Base-by-base conservation (phyloP, 2,113 vertebrate genomes). In the Hypanus sabinus region DNA sequence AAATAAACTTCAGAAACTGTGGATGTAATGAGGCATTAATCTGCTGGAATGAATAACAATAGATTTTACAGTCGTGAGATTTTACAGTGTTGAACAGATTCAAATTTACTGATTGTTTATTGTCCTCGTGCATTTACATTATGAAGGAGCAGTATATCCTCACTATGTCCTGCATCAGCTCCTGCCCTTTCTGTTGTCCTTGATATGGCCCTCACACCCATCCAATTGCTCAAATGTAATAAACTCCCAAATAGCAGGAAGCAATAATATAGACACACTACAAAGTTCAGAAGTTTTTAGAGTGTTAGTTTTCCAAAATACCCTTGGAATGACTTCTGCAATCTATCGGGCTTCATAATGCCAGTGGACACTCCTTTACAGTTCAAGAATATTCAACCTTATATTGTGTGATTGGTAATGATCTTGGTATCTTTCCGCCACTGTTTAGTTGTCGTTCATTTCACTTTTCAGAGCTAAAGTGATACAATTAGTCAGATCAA, bases 181-280 rank as follows among this genome's bases (percentile, higher is more conserved):
- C 38, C 38, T 93, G 70, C 22, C 46, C 38, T 93, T 24, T 27
- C 9, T 92, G 91, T 73, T 73, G 70, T 93, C 36, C 91, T 75
- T 55, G 8, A 30, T 70, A 75, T 93, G 36, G 24, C 73, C 24
- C 12, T 36, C 65, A 24, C 38, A 11, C 30, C 38, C 4, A 73
- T 73, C 70, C 16, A 38, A 36, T 55, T 73, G 22, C 70, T 73
- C 30, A 73, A 88, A 71, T 92, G 36, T 73, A 93, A 75, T 46
- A 93, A 93, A 75, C 24, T 38, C 16, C 30, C 65, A 38, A 38
- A 33, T 71, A 73, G 70, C 91, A 93, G 91, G 70, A 93, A 93
- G 38, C 70, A 55, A 93, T 30, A 46, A 75, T 75, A 24, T 24
- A 93, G 70, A 10, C 18, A 93, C 91, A 55, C 5, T 73, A 24